Base-by-base conservation (phyloP, 2,113 vertebrate species). In the Poicephalus gulielmi region DNA sequence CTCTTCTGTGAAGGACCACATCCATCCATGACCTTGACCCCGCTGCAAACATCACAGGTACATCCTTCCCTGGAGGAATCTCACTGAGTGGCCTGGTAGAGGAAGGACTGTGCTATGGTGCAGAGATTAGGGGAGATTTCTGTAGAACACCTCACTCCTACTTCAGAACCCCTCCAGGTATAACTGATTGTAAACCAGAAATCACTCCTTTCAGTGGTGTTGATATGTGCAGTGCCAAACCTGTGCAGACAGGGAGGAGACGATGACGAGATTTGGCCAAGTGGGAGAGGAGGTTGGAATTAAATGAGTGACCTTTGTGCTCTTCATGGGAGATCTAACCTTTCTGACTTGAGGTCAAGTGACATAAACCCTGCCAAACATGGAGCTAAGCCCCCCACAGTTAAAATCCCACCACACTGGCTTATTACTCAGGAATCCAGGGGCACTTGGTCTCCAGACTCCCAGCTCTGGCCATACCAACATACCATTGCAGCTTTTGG, bases 1-100 rank as follows among this genome's bases (percentile, higher is more conserved):
- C 20, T 66, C 41, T 87, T 18, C 55, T 63, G 10, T 4, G 11
- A 67, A 71, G 27, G 8, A 20, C 14, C 7, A 39, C 0, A 0
- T 68, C 46, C 25, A 27, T 23, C 39, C 25, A 13, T 3, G 5
- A 59, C 9, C 16, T 35, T 44, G 33, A 18, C 6, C 24, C 15
- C 9, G 41, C 60, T 78, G n/a, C 57, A 80, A n/a, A 76, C 12
- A 17, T 19, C n/a, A 13, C 8, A 28, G 5, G 13, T 53, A 4
- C 31, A 19, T 20, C n/a, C 23, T 28, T 46, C 24, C 25, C 44
- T 76, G 37, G 12, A 63, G 14, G 8, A 12, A 59, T 30, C 50
- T 67, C 0, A 0, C 37, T 35, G 50, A 16, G 17, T 63, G 50
- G 23, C 8, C 64, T 84, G 31, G 16, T 35, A 31, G 15, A 67